Conservation (phyloP, 2,113 vertebrate genomes). For the Brachyhypopomus occidentalis region DNA sequence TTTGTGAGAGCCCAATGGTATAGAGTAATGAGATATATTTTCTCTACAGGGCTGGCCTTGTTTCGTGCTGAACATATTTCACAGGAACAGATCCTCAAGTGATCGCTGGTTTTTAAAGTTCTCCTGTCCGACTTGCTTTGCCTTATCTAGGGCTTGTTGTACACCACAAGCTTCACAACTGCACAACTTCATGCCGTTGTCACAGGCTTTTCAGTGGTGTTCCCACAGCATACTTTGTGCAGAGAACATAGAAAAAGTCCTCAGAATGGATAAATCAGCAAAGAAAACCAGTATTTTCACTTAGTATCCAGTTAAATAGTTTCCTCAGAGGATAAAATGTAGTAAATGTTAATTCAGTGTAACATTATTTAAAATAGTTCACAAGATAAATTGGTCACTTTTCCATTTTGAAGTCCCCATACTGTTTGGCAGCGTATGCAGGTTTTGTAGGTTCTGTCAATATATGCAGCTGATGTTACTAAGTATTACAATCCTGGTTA, state of each 20-base stretch:
- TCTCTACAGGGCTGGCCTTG: slow-evolving; percentile 6
- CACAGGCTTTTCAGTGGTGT: slow-evolving; percentile 12
- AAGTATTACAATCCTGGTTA: not conserved
- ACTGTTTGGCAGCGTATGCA: not conserved
- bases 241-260: not conserved
- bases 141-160: slow-evolving; percentile 8
- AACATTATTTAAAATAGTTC: not conserved
- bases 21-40: slow-evolving; percentile 7
- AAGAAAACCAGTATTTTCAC: not conserved
- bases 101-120: slow-evolving; percentile 15
- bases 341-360: not conserved
- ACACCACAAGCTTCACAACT: slow-evolving; percentile 3
- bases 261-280: not conserved
- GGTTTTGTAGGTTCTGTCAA: not conserved
- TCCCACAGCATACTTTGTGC: not conserved
- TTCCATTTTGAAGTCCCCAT: not conserved
- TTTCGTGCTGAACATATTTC: slow-evolving; percentile 27
- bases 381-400: not conserved
- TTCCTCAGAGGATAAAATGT: not conserved
- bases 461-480: not conserved
- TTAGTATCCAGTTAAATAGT: not conserved
- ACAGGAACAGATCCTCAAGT: slow-evolving; percentile 12
- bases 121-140: slow-evolving; percentile 6
- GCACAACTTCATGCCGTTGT: not conserved
- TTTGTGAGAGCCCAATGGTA: not conserved